Evolutionary conservation across 2,797 vertebrate species (phyloP).

Genomic region (Apogon hyalosoma): DNA sequence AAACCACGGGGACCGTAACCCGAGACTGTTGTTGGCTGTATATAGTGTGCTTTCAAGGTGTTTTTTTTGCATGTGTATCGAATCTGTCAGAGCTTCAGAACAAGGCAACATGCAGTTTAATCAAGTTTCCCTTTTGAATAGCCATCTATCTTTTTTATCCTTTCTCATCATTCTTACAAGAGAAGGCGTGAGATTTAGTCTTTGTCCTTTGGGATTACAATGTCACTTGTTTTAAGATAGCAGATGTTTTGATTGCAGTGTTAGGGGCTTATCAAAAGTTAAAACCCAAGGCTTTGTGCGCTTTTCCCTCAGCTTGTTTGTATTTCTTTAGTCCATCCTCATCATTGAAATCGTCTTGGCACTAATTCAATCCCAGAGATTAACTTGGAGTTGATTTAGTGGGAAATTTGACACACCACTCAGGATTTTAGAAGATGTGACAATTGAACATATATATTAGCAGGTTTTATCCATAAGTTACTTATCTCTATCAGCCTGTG

Average conservation of each 20-base stretch:
- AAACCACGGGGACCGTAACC: conserved; percentile 82
- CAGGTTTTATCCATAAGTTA: conserved; percentile 51
- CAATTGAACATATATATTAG: conserved; percentile 74
- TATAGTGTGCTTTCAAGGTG: conserved; percentile 70
- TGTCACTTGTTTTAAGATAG: conserved; percentile 89
- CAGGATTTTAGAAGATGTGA: conserved; percentile 64
- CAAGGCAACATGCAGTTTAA: conserved; percentile 82
- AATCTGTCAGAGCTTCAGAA: conserved; percentile 80
- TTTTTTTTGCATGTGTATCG: conserved; percentile 79
- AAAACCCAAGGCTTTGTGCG: conserved; percentile 82
- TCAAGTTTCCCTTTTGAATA: conserved; percentile 85
- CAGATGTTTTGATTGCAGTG: conserved; percentile 86
- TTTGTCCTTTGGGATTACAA: conserved; percentile 88
- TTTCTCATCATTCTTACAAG: conserved; percentile 75
- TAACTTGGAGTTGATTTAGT: conserved; percentile 73
- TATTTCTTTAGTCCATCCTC: conserved; percentile 73
- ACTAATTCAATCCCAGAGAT: conserved; percentile 82
- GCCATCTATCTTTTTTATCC: conserved; percentile 77
- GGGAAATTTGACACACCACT: conserved; percentile 67
- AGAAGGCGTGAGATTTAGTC: conserved; percentile 78
- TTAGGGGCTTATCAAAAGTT: conserved; percentile 85
- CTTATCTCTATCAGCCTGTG: conserved; percentile 32
- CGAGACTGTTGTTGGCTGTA: conserved; percentile 81
- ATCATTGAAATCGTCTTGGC: conserved; percentile 75
- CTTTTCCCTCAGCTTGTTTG: conserved; percentile 67